Evolutionary conservation across 2,888 invertebrate genomes (phyloP), one percentile per base, ranked within the genome.

Genomic region (Chydorus sphaericus): DNA sequence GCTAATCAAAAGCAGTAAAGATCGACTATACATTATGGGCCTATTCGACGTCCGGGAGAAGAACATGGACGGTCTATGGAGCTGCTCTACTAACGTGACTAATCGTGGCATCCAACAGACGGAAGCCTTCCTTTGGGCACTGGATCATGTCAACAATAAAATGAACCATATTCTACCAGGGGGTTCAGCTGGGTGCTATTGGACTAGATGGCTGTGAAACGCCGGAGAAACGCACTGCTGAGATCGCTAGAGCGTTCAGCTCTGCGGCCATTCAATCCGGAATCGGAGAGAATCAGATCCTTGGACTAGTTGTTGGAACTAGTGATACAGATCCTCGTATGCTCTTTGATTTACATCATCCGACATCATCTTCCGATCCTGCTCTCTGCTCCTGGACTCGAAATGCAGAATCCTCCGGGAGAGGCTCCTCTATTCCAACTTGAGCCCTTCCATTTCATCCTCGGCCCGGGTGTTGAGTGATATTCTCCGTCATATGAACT

Each of bases 61-160:
- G 36, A 52, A 31, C 23, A 33, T 2, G 8, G 52, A 52, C 11
- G 52, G 52, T 18, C 31, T 31, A 20, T 52, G 30, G 30, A 33
- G 36, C 23, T 52, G 52, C 30, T 31, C 33, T 4, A 20, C 23
- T 7, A 52, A 52, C 23, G 52, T 52, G 5, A 52, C 52, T 11
- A 23, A 16, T 10, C 31, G 33, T n/a, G 52, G 52, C 18, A 33
- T 52, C 23, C 52, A 52, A 23, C 33, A 52, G n/a, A 36, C 36
- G n/a, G 52, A 52, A 31, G 72, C 71, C 2, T 67, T 71, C 54
- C 67, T 68, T 57, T 71, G 67, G 60, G 71, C 71, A 7, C 64
- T 72, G 18, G 65, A 68, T 37, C 59, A 64, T 10, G 65, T 71
- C 23, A 71, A n/a, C n/a, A n/a, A 71, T 60, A 59, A 60, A 14